A percentile compares a stretch with the other conserved stretches of the same genome.
phyloP scores from a whole-genome alignment of 2,888 invertebrate genomes.

The Choreutis nemorana region DNA sequence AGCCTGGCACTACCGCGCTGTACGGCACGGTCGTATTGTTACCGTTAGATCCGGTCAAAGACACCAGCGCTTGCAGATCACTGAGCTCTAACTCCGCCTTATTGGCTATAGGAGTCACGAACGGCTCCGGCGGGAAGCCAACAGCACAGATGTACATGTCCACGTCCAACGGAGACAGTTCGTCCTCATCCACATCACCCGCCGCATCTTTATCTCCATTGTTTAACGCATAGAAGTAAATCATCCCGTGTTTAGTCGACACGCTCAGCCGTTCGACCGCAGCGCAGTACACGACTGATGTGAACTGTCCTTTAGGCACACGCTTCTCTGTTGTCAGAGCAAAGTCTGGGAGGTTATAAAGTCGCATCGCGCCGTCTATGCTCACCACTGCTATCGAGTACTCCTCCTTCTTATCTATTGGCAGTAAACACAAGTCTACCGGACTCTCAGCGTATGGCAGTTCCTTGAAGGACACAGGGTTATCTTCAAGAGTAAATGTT shows the following conservation, averaged over 20 bases:
- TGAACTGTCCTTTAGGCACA: slow-evolving; percentile 75
- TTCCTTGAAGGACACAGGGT: slow-evolving; percentile 69
- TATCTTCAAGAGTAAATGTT: slow-evolving; percentile 56
- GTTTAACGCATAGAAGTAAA: slow-evolving; percentile 83
- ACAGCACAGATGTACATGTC: slow-evolving; percentile 46
- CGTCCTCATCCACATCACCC: slow-evolving; percentile 77
- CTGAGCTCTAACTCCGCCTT: slow-evolving; percentile 62
- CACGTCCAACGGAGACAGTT: slow-evolving; percentile 56
- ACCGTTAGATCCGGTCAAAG: slow-evolving; percentile 79
- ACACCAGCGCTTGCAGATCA: slow-evolving; percentile 75
- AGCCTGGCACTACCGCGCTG: slow-evolving; percentile 89
- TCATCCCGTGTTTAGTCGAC: slow-evolving; percentile 79
- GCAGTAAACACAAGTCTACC: slow-evolving; percentile 73
- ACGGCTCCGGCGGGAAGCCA: slow-evolving; percentile 28
- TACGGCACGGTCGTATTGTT: slow-evolving; percentile 67
- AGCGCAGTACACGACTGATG: slow-evolving; percentile 86
- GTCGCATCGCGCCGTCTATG: slow-evolving; percentile 75
- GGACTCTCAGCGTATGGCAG: slow-evolving; percentile 73
- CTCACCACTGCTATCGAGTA: slow-evolving; percentile 79
- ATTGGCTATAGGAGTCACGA: slow-evolving; percentile 64
- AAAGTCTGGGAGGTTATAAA: slow-evolving; percentile 77
- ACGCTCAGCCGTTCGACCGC: slow-evolving; percentile 89
- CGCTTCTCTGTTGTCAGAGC: slow-evolving; percentile 73
- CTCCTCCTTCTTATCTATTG: slow-evolving; percentile 51
- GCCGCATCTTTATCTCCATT: slow-evolving; percentile 75